These are phyloP conservation scores for Phaethornis superciliosus DNA, from an alignment of 2,113 vertebrate genomes.

Conservation along the genomic window DNA sequence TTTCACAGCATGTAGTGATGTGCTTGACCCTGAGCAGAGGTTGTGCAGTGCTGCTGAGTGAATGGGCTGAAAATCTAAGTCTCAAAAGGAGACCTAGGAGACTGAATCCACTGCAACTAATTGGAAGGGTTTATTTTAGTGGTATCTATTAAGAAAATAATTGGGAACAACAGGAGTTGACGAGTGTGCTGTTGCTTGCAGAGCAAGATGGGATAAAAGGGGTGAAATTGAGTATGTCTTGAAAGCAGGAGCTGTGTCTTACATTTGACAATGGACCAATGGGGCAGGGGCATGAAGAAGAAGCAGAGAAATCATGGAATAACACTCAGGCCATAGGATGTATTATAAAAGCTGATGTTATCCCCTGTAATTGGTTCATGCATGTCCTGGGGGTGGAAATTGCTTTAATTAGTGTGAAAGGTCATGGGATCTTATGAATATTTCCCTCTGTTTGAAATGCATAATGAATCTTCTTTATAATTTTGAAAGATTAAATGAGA, in stretches of 20 bases:
- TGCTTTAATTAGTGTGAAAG: neutral
- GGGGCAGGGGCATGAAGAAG: too few relatives aligned
- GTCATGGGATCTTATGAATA: neutral
- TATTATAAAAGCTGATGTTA: neutral
- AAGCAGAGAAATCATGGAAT: neutral
- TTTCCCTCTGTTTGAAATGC: neutral
- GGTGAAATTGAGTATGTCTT: neutral
- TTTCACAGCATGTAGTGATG: rapidly evolving
- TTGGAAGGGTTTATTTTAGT: neutral
- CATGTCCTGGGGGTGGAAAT: neutral
- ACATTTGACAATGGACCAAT: neutral
- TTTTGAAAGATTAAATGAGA: neutral
- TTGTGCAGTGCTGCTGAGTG: neutral
- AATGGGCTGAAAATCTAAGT: neutral
- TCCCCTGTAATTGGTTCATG: neutral
- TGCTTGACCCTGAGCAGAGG: neutral
- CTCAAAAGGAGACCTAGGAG: neutral
- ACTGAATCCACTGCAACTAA: neutral
- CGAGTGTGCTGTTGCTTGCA: neutral
- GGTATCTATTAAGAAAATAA: neutral
- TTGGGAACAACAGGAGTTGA: neutral
- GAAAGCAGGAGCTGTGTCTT: neutral
- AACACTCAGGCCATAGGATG: rapidly evolving
- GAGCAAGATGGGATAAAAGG: neutral
- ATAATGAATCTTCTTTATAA: rapidly evolving